Evolutionary conservation across 2,113 vertebrate genomes (phyloP).

Genomic region (cattle (Bos taurus)): ARS-UCD2.0 NC_037345.1:29478001-29478500

Average conservation of each 20-base stretch:
- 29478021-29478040: not conserved
- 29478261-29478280: not conserved
- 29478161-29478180: not conserved
- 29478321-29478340: not conserved
- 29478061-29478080: too few relatives aligned
- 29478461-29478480: not conserved
- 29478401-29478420: accelerated
- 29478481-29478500: not conserved
- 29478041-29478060: not conserved
- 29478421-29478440: not conserved
- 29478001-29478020: not conserved
- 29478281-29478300: not conserved
- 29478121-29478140: not conserved
- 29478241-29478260: too few relatives aligned
- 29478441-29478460: not conserved
- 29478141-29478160: not conserved
- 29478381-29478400: not conserved
- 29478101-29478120: not conserved
- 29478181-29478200: not conserved
- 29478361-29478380: not conserved
- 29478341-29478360: not conserved
- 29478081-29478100: not conserved
- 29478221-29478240: accelerated
- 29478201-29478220: accelerated
- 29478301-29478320: not conserved